Evolutionary conservation across 2,113 vertebrate species (phyloP), one percentile per base, ranked within the genome.

Genomic region (Oxyruncus cristatus): DNA sequence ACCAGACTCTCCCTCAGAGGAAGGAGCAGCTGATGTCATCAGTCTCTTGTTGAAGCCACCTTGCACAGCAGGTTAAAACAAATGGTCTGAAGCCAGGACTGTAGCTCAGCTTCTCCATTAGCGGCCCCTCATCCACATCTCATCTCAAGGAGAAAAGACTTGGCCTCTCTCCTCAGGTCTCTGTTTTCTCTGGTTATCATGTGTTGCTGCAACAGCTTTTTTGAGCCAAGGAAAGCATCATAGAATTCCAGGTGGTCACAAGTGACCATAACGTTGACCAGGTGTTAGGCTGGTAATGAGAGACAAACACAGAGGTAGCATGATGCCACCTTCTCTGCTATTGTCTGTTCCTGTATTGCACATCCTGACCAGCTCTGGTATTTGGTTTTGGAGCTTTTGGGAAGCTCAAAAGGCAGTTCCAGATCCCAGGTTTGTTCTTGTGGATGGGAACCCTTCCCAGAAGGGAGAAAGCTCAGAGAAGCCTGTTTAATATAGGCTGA

Each of bases 401-500:
- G 28, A 1, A 13, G 52, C 62, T 92, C 82, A 70, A 56, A 53
- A 87, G 59, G 41, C 75, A 76, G 55, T 76, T 88, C 46, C 78
- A 80, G 39, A 83, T 80, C 74, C 58, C 67, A 85, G 59, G 77
- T 89, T 92, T 94, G 63, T 94, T 90, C 53, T 11, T 70, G 71
- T 85, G 71, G 59, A 74, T 92, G 91, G 94, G 88, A 97, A 74
- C 32, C 55, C 59, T 97, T 96, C 91, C 90, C 85, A 85, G 91
- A 96, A 92, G 83, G 75, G 37, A 91, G 83, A 93, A 88, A 80
- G 47, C 95, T 92, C 76, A 46, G 86, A 92, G 61, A n/a, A 91
- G 65, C 73, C 80, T 87, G 39, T 93, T 96, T 89, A 93, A 92
- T 91, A 39, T 92, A 95, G 73, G 65, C 93, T 96, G 93, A 92